Conservation (phyloP, 2,797 vertebrate genomes). For the Neopelma chrysocephalum region DNA sequence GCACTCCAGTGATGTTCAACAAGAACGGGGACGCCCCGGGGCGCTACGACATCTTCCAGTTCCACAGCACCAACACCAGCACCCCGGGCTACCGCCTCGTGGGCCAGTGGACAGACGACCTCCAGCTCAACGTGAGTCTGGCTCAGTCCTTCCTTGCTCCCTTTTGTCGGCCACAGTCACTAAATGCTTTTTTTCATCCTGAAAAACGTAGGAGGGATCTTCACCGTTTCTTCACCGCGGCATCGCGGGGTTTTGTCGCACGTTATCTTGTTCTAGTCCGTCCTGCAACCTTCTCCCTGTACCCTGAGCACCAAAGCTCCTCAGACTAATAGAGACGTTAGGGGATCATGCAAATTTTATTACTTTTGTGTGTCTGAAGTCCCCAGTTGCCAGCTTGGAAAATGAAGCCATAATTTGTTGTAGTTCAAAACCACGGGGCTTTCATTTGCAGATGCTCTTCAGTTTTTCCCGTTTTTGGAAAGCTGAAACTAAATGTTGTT, state of each 20-base stretch:
- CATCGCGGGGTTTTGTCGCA: accelerated
- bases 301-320: not conserved
- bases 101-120: slow-evolving; percentile 94
- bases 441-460: not conserved
- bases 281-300: not conserved
- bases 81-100: slow-evolving; percentile 85
- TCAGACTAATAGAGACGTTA: not conserved
- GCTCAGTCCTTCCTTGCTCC: not conserved
- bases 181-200: not conserved
- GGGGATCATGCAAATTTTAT: not conserved
- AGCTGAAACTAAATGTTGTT: not conserved
- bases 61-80: slow-evolving; percentile 89
- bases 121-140: slow-evolving; percentile 91
- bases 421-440: not conserved
- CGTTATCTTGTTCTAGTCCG: not conserved
- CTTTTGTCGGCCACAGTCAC: not conserved
- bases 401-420: not conserved
- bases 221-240: not conserved
- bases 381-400: not conserved
- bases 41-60: slow-evolving; percentile 98
- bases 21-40: slow-evolving; percentile 95
- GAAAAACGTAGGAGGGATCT: too few species aligned
- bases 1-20: slow-evolving; percentile 95
- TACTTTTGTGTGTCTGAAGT: not conserved
- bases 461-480: not conserved